These are phyloP conservation scores for Rhamnusium bicolor DNA, from an alignment of 2,888 invertebrate species.

Conservation along the genomic window DNA sequence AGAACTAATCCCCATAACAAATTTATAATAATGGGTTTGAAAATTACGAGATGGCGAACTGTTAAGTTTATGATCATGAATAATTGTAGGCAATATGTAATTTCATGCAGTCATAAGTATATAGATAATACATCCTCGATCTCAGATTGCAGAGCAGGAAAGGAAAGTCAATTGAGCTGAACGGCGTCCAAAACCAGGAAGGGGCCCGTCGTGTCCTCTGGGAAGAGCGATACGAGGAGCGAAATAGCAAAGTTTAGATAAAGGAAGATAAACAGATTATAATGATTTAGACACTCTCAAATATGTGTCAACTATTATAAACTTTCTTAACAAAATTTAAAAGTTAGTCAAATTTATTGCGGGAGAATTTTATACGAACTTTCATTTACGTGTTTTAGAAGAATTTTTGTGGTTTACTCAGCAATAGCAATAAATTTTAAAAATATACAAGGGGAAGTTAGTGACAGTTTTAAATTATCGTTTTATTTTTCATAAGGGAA, in stretches of 20 bases:
- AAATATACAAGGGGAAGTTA: slow-evolving; percentile 25
- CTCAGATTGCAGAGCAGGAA: slow-evolving; percentile 41
- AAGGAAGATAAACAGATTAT: slow-evolving; percentile 68
- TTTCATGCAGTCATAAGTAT: slow-evolving; percentile 15
- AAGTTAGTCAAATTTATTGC: slow-evolving; percentile 57
- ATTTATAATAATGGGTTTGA: background rate
- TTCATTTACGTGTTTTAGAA: slow-evolving; percentile 12
- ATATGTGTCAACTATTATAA: slow-evolving; percentile 66
- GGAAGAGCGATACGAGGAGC: slow-evolving; percentile 62
- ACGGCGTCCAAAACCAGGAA: slow-evolving; percentile 57
- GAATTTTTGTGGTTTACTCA: slow-evolving; percentile 31
- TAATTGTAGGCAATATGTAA: background rate
- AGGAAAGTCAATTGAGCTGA: slow-evolving; percentile 53
- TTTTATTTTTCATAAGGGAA: slow-evolving; percentile 14
- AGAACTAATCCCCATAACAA: too few species aligned
- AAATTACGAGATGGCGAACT: background rate
- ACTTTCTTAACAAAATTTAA: slow-evolving; percentile 64
- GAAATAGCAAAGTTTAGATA: slow-evolving; percentile 68
- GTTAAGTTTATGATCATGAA: background rate
- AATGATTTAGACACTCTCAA: slow-evolving; percentile 67
- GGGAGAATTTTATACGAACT: slow-evolving; percentile 34
- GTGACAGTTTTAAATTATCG: slow-evolving; percentile 35
- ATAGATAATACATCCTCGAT: slow-evolving; percentile 25
- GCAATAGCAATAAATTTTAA: slow-evolving; percentile 25
- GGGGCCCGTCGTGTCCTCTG: slow-evolving; percentile 58